phyloP scores from a whole-genome alignment of 2,113 vertebrate genomes.

The Lichenostomus cassidix region DNA sequence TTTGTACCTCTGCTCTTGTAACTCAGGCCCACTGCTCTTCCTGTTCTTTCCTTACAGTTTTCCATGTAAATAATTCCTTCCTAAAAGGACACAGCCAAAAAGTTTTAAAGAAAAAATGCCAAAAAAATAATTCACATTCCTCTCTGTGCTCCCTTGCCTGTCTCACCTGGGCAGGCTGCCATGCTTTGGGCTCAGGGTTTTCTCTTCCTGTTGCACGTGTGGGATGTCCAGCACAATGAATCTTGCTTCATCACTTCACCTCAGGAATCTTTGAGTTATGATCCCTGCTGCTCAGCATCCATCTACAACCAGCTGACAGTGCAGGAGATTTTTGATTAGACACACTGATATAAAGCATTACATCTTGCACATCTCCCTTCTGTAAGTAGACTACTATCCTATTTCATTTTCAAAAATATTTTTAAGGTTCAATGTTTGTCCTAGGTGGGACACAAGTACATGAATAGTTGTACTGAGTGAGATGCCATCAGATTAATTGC shows the following conservation, averaged over 20 bases:
- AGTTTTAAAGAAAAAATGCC: background rate
- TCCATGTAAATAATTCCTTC: background rate
- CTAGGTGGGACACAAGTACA: background rate
- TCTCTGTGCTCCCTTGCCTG: background rate
- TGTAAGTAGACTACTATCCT: background rate
- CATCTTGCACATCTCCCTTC: background rate
- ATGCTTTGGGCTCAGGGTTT: background rate
- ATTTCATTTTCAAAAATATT: background rate
- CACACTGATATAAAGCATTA: background rate
- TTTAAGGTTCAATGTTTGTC: background rate
- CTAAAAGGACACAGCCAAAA: background rate
- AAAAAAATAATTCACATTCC: background rate
- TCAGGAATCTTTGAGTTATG: background rate
- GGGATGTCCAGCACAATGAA: background rate
- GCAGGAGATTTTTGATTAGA: background rate
- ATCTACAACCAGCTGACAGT: background rate
- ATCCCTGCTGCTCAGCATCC: background rate
- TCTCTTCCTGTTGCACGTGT: fast-evolving
- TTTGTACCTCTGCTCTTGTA: background rate
- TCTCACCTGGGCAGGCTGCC: background rate
- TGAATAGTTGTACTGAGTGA: background rate
- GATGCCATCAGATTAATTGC: background rate
- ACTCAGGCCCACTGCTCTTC: background rate
- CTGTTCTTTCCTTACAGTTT: background rate
- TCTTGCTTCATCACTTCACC: background rate